phyloP scores from a whole-genome alignment of 2,888 invertebrate genomes.

The Tolmerus cingulatus region DNA sequence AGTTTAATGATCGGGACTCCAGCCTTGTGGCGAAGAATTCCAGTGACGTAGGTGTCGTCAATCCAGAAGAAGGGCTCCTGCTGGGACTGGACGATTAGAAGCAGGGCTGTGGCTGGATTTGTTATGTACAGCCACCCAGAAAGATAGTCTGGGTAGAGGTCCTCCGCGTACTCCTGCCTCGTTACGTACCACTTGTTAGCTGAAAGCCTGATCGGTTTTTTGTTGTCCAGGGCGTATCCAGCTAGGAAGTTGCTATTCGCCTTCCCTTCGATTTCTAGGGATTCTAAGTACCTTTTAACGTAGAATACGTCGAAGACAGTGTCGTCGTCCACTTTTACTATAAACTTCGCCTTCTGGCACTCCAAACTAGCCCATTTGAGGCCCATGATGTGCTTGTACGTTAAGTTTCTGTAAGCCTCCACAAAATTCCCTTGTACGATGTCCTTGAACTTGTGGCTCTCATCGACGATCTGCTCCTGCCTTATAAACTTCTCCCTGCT shows the following conservation, averaged over 20 bases:
- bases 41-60: conserved; percentile 88
- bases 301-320: conserved; percentile 75
- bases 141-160: conserved; percentile 76
- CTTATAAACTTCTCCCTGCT: conserved; percentile 64
- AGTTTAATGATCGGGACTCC: conserved; percentile 69
- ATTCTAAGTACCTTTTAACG: conserved; percentile 64
- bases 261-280: conserved; percentile 58
- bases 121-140: conserved; percentile 88
- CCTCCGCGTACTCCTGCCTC: conserved; percentile 69
- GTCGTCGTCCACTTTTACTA: conserved; percentile 86
- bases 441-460: conserved; percentile 72
- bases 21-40: conserved; percentile 72
- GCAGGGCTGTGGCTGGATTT: conserved; percentile 70
- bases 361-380: conserved; percentile 74
- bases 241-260: conserved; percentile 65
- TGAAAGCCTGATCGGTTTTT: conserved; percentile 71
- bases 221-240: conserved; percentile 73
- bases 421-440: conserved; percentile 78
- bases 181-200: conserved; percentile 85
- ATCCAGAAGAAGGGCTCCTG: conserved; percentile 85
- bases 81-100: conserved; percentile 67
- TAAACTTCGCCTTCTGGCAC: conserved; percentile 70
- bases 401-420: conserved; percentile 82
- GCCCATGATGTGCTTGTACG: conserved; percentile 84
- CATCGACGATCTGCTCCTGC: conserved; percentile 70